phyloP scores from a whole-genome alignment of 2,113 vertebrate species.

The Psittacula cyanocephala region DNA sequence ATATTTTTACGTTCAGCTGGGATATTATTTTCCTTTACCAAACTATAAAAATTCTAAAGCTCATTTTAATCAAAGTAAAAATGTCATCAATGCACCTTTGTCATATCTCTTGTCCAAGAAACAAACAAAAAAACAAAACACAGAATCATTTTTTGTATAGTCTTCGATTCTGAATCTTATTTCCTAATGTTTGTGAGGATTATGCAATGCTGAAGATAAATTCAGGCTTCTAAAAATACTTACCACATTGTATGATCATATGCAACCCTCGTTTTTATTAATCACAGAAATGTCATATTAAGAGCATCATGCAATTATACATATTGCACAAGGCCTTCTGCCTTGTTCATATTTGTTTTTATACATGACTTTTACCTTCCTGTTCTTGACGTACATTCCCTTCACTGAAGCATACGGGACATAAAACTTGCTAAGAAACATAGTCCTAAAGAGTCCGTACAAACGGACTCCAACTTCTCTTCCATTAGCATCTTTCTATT shows the following conservation, averaged over 20 bases:
- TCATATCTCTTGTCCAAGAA: not conserved
- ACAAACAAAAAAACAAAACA: too few relatives aligned
- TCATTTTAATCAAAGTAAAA: not conserved
- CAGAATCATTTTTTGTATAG: fast-evolving
- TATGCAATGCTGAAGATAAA: not conserved
- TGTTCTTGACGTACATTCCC: not conserved
- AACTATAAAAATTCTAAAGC: not conserved
- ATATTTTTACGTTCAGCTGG: not conserved
- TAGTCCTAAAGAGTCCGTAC: not conserved
- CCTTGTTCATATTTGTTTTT: not conserved
- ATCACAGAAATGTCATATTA: not conserved
- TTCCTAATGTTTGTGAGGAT: not conserved
- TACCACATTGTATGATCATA: not conserved
- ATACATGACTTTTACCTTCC: not conserved
- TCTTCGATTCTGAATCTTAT: not conserved
- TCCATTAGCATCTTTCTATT: not conserved
- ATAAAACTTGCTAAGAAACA: not conserved
- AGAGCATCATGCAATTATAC: not conserved
- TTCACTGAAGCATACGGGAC: not conserved
- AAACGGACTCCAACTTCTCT: not conserved
- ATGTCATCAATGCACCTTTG: not conserved
- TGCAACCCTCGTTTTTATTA: not conserved
- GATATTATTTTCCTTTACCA: not conserved
- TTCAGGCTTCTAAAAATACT: not conserved
- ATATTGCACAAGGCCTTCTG: not conserved